Base-by-base conservation (phyloP, 2,113 vertebrate genomes). In the Prochilodus magdalenae region DNA sequence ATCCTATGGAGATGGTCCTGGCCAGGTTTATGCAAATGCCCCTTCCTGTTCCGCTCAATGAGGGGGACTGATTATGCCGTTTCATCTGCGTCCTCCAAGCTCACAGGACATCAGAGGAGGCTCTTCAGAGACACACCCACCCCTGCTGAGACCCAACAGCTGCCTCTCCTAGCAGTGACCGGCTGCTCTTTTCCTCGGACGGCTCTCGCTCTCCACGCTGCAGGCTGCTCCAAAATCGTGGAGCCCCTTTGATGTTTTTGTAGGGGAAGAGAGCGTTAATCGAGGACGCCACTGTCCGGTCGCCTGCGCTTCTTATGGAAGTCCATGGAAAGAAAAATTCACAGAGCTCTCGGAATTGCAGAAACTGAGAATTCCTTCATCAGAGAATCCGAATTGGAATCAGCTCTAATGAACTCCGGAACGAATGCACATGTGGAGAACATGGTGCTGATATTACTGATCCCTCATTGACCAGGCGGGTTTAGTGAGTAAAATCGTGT, bases 11-110 rank as follows among this genome's bases (percentile, higher is more conserved):
- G 86, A 73, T 49, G 86, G 79, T 84, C 85, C 89, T 87, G 89
- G 89, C 89, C 87, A 87, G 80, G 80, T 85, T 85, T 88, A 90
- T 92, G 87, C 87, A 89, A 92, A 91, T 88, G 88, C 86, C 89
- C 86, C 89, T 91, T 86, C 81, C 83, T 81, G 70, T 86, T 73
- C 8, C 22, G 27, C 73, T 24, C 73, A 10, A 55, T 27, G 81
- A 83, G 86, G 87, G 86, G 89, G 84, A 86, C 85, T 92, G 86
- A 90, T 91, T 91, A 92, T 86, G 73, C 88, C 87, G 84, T 88
- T 89, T 91, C 86, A 89, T 86, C 90, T 89, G 83, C 83, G 73
- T 76, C 82, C 62, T 55, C 83, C 83, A 83, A 33, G 75, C 88
- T 75, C 65, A 57, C 27, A 26, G 66, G 36, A 55, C 65, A 69